Evolutionary conservation across 2,113 vertebrate genomes (phyloP), one percentile per base, ranked within the genome.

Genomic region (Hippocampus guttulatus): DNA sequence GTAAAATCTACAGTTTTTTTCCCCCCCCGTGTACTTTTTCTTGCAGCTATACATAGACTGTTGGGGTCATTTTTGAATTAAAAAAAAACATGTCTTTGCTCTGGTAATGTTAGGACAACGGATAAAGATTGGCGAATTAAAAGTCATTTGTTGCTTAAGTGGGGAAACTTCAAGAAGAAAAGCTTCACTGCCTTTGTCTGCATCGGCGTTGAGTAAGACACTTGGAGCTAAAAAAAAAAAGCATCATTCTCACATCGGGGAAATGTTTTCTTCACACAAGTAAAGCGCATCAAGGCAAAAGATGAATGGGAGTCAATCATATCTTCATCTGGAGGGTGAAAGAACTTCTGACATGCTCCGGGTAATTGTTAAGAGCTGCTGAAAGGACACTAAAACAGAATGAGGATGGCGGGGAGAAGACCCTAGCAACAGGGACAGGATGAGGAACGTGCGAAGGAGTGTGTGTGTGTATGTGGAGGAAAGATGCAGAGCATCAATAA

Each of bases 401-500:
- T 64, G 75, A 79, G 74, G 80, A 82, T 74, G 80, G 81, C 81
- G 64, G 81, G 65, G 75, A 84, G 85, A 74, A 86, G 88, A 84
- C 91, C 91, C 91, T 92, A 93, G 91, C 91, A 92, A 92, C 91
- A 93, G 86, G 83, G 86, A 90, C 84, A 86, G 86, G 84, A 88
- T 77, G 89, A 89, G 78, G 82, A 85, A 89, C 88, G 80, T 57
- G 68, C 76, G 82, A 88, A 85, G 83, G 88, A 63, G 74, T 71
- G 81, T 88, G 87, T 81, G 80, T 85, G 79, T 73, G 82, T 78
- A 33, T 33, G 87, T 74, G 79, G 88, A 77, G 75, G 84, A 73
- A 78, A 84, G 91, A 91, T 89, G 90, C 88, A 91, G 88, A 91
- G 91, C 92, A 93, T 93, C 91, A 93, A 93, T 93, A 93, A 93